Evolutionary conservation across 2,113 vertebrate species (phyloP).

Genomic region (human): DNA sequence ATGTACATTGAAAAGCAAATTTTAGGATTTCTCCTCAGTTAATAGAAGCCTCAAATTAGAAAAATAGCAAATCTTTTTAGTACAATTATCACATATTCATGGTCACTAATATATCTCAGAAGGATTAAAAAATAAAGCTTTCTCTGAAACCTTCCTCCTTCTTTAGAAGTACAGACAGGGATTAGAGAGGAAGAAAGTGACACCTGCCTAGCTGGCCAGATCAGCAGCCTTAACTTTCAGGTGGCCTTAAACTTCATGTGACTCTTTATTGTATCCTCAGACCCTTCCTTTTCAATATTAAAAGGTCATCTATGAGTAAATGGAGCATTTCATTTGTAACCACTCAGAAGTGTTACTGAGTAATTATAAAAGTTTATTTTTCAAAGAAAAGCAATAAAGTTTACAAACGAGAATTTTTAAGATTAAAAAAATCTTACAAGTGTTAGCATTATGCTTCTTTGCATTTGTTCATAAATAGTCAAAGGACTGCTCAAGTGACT

Average conservation of each 20-base stretch:
- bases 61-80: not conserved
- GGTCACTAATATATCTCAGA: not conserved
- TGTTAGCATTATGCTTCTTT: not conserved
- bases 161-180: not conserved
- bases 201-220: not conserved
- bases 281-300: not conserved
- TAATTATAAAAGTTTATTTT: not conserved
- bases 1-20: not conserved
- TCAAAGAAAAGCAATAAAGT: conserved; percentile 8
- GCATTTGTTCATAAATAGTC: not conserved
- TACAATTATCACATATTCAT: not conserved
- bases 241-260: not conserved
- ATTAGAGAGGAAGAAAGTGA: not conserved
- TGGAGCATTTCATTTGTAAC: not conserved
- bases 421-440: not conserved
- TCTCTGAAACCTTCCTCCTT: not conserved
- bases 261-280: no score
- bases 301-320: not conserved
- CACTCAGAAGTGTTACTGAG: not conserved
- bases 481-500: not conserved
- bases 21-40: not conserved
- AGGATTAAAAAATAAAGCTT: not conserved
- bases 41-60: not conserved
- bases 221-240: not conserved
- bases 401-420: not conserved